These are phyloP conservation scores for Chrysogorgia sp. DNA, from an alignment of 92 coral and sea anemone genomes.

Conservation along the genomic window DNA sequence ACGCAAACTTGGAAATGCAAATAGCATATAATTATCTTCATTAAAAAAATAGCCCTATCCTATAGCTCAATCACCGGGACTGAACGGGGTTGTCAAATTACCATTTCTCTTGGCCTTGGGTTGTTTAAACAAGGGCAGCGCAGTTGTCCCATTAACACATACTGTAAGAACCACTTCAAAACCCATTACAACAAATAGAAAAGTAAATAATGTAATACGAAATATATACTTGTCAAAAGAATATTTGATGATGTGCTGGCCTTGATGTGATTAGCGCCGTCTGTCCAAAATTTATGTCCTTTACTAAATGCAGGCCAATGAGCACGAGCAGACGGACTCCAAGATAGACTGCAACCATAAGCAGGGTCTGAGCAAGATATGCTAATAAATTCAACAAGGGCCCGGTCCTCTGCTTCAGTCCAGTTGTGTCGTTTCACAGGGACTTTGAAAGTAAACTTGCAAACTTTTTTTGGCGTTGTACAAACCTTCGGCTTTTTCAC, in stretches of 20 bases:
- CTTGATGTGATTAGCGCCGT: constrained; percentile 64
- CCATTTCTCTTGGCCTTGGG: too few relatives aligned
- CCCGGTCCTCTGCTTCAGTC: constrained; percentile 58
- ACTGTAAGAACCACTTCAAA: too few relatives aligned
- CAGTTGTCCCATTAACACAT: too few relatives aligned
- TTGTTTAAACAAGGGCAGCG: too few relatives aligned
- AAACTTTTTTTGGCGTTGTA: constrained; percentile 32
- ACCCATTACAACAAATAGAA: too few relatives aligned
- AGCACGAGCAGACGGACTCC: constrained; percentile 5
- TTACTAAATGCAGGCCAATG: constrained; percentile 65
- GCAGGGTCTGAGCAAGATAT: constrained; percentile 55
- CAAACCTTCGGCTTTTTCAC: constrained; percentile 18
- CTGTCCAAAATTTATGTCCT: constrained; percentile 57
- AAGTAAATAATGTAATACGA: too few relatives aligned
- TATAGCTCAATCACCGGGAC: too few relatives aligned
- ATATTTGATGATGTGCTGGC: constrained; percentile 45
- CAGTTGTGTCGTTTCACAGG: constrained; percentile 64
- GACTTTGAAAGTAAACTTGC: constrained; percentile 32
- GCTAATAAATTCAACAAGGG: constrained; percentile 60
- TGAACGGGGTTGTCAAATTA: too few relatives aligned
- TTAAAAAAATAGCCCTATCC: too few relatives aligned
- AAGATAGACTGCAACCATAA: too few relatives aligned
- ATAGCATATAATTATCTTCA: too few relatives aligned
- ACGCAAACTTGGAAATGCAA: too few relatives aligned
- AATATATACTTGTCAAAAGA: constrained; percentile 49